A percentile compares a stretch with the other conserved stretches of the same genome.
Evolutionary conservation across 2,797 vertebrate genomes (phyloP).

Genomic region (Artibeus jamaicensis): DNA sequence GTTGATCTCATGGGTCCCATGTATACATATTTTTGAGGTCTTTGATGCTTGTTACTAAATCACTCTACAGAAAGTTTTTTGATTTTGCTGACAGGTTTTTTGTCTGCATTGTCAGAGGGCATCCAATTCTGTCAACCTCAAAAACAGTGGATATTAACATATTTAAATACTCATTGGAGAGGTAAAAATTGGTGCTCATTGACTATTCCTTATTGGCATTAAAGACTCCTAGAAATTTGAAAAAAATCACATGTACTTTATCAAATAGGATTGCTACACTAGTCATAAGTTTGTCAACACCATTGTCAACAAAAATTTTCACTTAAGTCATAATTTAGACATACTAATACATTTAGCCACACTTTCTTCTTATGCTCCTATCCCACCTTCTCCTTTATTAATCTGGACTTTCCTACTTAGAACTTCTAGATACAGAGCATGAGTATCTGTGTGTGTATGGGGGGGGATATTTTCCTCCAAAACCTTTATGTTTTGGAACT

Average conservation of each 20-base stretch:
- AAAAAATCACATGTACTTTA: neutral
- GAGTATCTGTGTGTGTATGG: neutral
- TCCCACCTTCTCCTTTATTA: neutral
- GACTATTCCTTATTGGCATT: neutral
- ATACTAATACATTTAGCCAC: neutral
- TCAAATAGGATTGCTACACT: neutral
- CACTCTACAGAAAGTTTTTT: neutral
- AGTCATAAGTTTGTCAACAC: neutral
- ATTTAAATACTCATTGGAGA: neutral
- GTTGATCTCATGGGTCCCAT: neutral
- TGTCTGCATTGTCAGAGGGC: neutral
- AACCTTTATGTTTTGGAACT: neutral
- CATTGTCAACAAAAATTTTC: neutral
- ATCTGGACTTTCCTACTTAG: neutral
- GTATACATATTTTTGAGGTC: neutral
- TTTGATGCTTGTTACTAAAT: neutral
- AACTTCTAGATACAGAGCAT: neutral
- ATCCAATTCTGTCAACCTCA: neutral
- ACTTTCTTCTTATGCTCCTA: neutral
- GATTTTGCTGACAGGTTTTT: neutral
- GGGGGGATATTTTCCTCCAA: neutral
- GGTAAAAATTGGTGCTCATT: neutral
- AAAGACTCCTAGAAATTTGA: neutral
- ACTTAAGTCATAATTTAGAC: neutral
- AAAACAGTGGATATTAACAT: neutral